Conservation (phyloP, 2,113 vertebrate genomes). For the Tyto alba region DNA sequence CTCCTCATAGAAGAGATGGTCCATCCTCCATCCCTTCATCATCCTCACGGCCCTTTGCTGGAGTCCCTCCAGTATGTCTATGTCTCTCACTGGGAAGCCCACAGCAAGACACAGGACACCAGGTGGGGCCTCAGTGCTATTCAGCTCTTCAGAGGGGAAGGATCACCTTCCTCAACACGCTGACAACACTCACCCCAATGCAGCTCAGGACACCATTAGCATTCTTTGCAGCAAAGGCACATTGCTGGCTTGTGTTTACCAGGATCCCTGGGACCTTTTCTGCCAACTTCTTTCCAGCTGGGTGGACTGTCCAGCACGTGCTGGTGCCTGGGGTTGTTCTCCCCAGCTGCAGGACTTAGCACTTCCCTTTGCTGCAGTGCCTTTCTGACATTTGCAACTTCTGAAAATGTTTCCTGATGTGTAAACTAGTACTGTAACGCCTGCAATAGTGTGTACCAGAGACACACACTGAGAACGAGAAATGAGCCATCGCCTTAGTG, state of each 20-base stretch:
- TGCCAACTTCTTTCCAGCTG: neutral
- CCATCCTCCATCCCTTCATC: neutral
- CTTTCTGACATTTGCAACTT: neutral
- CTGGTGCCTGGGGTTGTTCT: neutral
- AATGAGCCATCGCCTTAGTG: neutral
- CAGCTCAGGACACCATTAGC: neutral
- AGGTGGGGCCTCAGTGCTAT: neutral
- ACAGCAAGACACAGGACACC: neutral
- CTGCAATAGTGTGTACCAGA: neutral
- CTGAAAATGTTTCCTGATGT: neutral
- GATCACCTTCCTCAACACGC: neutral
- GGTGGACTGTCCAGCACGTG: neutral
- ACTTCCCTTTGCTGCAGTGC: neutral
- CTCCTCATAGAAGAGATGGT: neutral
- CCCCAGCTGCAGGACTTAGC: neutral
- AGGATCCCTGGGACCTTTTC: neutral
- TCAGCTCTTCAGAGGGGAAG: neutral
- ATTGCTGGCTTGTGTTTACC: neutral
- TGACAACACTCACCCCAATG: neutral
- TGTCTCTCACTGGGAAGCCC: neutral
- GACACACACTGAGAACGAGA: neutral
- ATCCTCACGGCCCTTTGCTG: neutral
- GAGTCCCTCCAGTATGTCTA: neutral
- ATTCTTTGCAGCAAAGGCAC: neutral
- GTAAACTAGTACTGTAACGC: neutral